phyloP scores from a whole-genome alignment of 2,888 invertebrate genomes.

The Himalopsyche japonica region DNA sequence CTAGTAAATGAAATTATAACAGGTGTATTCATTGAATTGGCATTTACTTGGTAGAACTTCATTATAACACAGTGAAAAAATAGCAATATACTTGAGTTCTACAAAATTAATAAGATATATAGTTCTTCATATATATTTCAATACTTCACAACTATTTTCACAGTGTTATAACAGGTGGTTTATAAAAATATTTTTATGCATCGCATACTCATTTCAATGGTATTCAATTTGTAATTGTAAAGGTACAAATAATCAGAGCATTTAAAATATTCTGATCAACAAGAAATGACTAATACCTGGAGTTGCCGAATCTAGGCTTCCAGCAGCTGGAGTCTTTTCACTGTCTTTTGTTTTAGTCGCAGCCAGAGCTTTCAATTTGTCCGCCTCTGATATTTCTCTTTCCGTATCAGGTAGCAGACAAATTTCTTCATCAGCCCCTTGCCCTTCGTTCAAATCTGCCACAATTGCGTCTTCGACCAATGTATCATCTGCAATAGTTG shows the following conservation, averaged over 20 bases:
- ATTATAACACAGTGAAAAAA: no score
- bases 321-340: conserved; percentile 47
- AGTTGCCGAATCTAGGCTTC: conserved; percentile 17
- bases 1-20: no score
- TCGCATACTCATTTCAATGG: no score
- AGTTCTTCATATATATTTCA: no score
- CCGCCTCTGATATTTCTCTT: conserved; percentile 68
- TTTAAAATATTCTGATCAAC: not conserved
- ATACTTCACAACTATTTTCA: no score
- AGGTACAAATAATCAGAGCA: no score
- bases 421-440: conserved; percentile 68
- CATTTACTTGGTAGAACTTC: no score
- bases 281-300: not conserved
- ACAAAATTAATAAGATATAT: no score
- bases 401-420: conserved; percentile 72
- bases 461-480: conserved; percentile 24
- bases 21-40: no score
- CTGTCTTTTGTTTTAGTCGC: conserved; percentile 45
- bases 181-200: no score
- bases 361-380: conserved; percentile 62
- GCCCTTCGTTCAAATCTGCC: conserved; percentile 46
- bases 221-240: no score
- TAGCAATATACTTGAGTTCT: no score
- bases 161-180: not conserved
- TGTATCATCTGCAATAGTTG: conserved; percentile 33